These are phyloP conservation scores for Holocentrus rufus DNA, from an alignment of 2,797 vertebrate genomes.

Conservation along the genomic window DNA sequence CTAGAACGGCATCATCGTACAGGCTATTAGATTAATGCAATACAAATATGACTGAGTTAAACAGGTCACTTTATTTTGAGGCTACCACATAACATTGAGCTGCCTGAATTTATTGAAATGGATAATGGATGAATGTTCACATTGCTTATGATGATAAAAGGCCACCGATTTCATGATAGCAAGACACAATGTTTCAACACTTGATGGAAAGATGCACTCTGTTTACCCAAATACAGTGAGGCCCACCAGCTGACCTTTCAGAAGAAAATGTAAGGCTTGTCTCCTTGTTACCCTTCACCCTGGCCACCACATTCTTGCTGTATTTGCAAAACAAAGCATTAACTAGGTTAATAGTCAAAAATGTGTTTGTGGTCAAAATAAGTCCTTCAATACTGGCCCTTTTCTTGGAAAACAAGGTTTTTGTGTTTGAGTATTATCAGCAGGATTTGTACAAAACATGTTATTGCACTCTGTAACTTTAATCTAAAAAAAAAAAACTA, in stretches of 20 bases:
- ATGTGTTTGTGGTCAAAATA: constrained; percentile 62
- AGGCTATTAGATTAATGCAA: constrained; percentile 1
- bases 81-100: constrained; percentile 16
- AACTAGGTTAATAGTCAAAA: constrained; percentile 35
- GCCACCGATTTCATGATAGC: not conserved
- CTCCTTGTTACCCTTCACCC: constrained; percentile 13
- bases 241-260: not conserved
- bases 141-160: constrained; percentile 23
- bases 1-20: too few relatives aligned
- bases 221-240: constrained; percentile 9
- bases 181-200: constrained; percentile 14
- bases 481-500: not conserved
- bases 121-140: constrained; percentile 19
- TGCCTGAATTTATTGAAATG: constrained; percentile 19
- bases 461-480: not conserved
- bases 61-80: constrained; percentile 59
- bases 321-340: constrained; percentile 67
- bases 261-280: not conserved
- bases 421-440: not conserved
- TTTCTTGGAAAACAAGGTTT: not conserved
- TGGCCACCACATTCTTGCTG: constrained; percentile 35
- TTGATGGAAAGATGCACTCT: not conserved
- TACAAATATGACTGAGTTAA: constrained; percentile 24
- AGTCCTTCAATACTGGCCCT: constrained; percentile 27
- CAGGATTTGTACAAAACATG: constrained; percentile 19